Base-by-base conservation (phyloP, 2,113 vertebrate species). In the Halcyon malimbica region DNA sequence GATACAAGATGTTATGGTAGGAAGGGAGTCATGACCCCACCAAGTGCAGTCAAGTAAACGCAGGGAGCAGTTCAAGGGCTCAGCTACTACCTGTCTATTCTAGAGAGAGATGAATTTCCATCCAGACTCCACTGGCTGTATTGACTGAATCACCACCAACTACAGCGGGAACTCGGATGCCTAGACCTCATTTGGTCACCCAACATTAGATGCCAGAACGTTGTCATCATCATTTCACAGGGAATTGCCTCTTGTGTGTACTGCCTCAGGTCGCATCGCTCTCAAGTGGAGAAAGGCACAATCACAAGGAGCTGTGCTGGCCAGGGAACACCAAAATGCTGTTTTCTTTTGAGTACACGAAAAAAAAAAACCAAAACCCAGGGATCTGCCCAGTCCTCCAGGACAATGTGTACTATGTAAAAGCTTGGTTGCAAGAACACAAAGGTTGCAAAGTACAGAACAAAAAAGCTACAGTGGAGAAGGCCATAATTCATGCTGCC, bases 221-320 rank as follows among this genome's bases (percentile, higher is more conserved):
- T 41, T 65, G 23, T 10, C 16, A 4, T 33, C 20, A 20, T 16
- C 7, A 19, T 50, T 78, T 82, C 83, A 15, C 12, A 4, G 35
- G 0, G 3, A 75, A 13, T 3, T 59, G 39, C 60, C 80, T 78
- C 56, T 7, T 1, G 15, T 5, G 6, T 15, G 46, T 10, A 3
- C 80, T 60, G 73, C 33, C 1, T n/a, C 96, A 44, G 89, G 89
- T 79, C 93, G 91, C 77, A 93, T 94, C 81, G 77, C 95, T 95
- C 96, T 93, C 96, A 91, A 91, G 96, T 95, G 94, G 94, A 87
- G 69, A 69, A 77, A 78, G 81, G 76, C 70, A 69, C 2, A 0
- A 70, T 35, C 83, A 79, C 94, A 84, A 6, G 0, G 35, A 84
- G 33, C 73, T 26, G 26, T 3, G 2, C 71, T 19, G 63, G 20